Evolutionary conservation across 2,113 vertebrate genomes (phyloP), one percentile per base, ranked within the genome.

Genomic region (Entomyzon cyanotis): DNA sequence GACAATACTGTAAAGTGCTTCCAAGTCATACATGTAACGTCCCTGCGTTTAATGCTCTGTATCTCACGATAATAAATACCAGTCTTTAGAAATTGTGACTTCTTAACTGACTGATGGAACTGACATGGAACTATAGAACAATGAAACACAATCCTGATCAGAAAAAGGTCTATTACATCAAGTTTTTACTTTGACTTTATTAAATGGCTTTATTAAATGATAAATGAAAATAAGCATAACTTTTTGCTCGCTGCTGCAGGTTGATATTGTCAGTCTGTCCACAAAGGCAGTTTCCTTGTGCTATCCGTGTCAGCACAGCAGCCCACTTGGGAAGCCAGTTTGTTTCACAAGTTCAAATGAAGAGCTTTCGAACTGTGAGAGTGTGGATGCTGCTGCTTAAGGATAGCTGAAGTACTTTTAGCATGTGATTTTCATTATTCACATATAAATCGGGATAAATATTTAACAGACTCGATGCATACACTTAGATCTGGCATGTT

Each of bases 171-270:
- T 52, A 31, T 47, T 58, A 7, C 30, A 67, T 49, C 18, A 15
- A 6, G 49, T 60, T 84, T 91, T 78, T n/a, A 47, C 53, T 49
- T 42, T 60, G 35, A n/a, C 70, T 91, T 62, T 67, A 59, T 85
- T 25, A 92, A 73, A 62, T 30, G 1, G 46, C 49, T 80, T 39
- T 76, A 19, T 33, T 21, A 42, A 42, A 14, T 11, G 21, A 6
- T 31, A 12, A 39, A 39, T 39, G 11, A 39, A 39, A 30, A 8
- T 7, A 23, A 50, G 12, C 30, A 3, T 3, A 6, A 10, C 2
- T 15, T 9, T 0, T 1, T 5, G 14, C 28, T n/a, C 0, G 6
- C 31, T 12, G 12, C 33, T 69, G 3, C 7, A 6, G 30, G 21
- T 58, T 82, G 39, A 7, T 27, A 15, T n/a, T 37, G 23, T 47